phyloP scores from a whole-genome alignment of 2,888 invertebrate species.

The Thymelicus lineola region DNA sequence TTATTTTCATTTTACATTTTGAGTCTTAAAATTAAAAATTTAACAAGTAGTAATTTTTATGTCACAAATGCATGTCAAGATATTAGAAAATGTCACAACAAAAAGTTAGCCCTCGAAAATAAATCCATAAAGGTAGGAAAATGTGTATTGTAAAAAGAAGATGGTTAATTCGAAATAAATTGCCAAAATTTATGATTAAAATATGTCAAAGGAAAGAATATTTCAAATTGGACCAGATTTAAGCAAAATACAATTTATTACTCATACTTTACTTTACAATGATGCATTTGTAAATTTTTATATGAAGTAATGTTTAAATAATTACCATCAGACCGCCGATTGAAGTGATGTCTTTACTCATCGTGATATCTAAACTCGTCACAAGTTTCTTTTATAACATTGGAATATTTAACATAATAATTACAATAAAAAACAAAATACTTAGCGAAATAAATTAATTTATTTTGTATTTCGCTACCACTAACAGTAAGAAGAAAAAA shows the following conservation, averaged over 20 bases:
- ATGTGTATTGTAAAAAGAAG: no score
- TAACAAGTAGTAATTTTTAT: no score
- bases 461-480: constrained; percentile 1
- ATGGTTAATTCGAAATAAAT: no score
- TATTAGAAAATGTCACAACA: no score
- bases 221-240: no score
- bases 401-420: background rate
- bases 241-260: background rate
- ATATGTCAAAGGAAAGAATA: no score
- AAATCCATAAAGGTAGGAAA: no score
- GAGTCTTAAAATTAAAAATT: no score
- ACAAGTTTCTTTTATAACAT: background rate
- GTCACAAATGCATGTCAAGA: no score
- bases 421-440: background rate
- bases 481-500: background rate
- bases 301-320: background rate
- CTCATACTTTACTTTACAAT: background rate
- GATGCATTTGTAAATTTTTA: background rate
- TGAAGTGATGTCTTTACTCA: constrained; percentile 1
- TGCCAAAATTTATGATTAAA: no score
- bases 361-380: background rate
- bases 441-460: background rate
- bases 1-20: no score
- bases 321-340: background rate
- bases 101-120: no score